phyloP scores from a whole-genome alignment of 2,797 vertebrate genomes.

The Pelochelys cantorii region DNA sequence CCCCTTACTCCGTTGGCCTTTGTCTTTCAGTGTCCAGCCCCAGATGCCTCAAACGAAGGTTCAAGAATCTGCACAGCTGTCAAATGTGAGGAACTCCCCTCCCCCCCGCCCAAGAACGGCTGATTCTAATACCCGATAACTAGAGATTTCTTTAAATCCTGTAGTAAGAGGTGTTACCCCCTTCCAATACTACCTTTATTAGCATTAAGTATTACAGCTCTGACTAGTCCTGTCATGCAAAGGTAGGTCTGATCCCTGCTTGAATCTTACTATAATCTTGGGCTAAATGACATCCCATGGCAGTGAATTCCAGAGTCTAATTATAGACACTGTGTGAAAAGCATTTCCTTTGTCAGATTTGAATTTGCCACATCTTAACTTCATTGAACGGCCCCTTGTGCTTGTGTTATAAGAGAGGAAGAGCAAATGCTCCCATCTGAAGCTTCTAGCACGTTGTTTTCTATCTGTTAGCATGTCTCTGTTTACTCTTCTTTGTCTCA shows the following conservation, averaged over 20 bases:
- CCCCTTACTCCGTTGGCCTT: not conserved
- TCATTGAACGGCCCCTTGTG: constrained; percentile 14
- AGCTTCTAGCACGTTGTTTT: not conserved
- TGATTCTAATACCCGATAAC: not conserved
- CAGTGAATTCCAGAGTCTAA: not conserved
- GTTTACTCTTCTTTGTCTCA: not conserved
- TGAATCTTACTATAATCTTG: not conserved
- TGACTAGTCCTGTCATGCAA: not conserved
- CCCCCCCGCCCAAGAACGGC: not conserved
- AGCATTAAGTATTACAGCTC: not conserved
- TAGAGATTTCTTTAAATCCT: not conserved
- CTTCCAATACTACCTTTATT: not conserved
- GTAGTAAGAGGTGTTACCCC: not conserved
- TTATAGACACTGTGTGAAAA: not conserved
- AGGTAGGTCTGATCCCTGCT: not conserved
- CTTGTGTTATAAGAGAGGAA: not conserved
- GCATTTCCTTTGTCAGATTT: constrained; percentile 1
- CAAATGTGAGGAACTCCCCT: not conserved
- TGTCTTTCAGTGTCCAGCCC: not conserved
- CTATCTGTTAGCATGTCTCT: not conserved
- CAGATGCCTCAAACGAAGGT: not conserved
- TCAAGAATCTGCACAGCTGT: not conserved
- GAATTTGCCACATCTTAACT: not conserved
- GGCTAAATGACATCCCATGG: not conserved
- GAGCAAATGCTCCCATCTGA: not conserved